These are phyloP conservation scores for Falcaria lacertinaria DNA, from an alignment of 2,888 invertebrate genomes.

Conservation along the genomic window DNA sequence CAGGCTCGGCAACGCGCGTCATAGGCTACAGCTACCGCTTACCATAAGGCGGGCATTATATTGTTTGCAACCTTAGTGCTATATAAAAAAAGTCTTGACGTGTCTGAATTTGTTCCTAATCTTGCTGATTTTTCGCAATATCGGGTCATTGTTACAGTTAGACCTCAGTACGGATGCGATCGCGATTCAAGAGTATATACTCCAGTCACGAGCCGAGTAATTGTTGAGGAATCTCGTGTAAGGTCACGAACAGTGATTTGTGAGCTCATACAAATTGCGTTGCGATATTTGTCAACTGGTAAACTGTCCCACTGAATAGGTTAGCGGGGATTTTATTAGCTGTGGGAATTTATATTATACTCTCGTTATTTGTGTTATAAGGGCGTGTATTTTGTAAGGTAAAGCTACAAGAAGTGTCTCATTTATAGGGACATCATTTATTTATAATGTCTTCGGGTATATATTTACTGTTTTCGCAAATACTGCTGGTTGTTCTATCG, in stretches of 20 bases:
- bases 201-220: conserved; percentile 65
- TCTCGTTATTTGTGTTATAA: background rate
- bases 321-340: background rate
- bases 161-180: conserved; percentile 48
- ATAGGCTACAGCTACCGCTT: no score
- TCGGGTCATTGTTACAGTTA: conserved; percentile 63
- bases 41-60: no score
- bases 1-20: no score
- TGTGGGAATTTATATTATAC: background rate
- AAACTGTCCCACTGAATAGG: background rate
- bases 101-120: background rate
- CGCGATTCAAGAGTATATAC: conserved; percentile 63
- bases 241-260: conserved; percentile 41
- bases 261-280: conserved; percentile 17
- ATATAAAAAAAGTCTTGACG: no score
- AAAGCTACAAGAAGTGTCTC: no score
- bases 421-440: no score
- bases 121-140: conserved; percentile 38
- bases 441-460: no score
- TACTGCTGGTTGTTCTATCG: no score
- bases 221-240: conserved; percentile 34
- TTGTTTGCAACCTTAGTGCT: no score
- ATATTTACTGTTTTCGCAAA: no score
- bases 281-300: conserved; percentile 1
- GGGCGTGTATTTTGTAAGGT: no score